Percentiles rank a stretch among this genome's conserved stretches.
Evolutionary conservation across 2,113 vertebrate genomes (phyloP).

Genomic region (Clarias magur): DNA sequence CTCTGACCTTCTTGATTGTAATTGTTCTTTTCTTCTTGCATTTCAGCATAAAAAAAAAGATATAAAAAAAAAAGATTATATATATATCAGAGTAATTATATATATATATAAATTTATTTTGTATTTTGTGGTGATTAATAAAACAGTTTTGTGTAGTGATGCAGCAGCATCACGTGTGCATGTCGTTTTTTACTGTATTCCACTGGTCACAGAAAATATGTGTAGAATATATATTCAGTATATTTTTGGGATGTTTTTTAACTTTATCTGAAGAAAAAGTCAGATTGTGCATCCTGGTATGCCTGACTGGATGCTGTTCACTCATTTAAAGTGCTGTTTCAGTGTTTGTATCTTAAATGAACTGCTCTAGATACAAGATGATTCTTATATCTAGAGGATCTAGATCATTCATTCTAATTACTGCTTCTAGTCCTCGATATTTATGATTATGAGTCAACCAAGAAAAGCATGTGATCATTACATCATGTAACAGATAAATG

Average conservation of each 20-base stretch:
- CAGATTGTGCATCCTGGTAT: no score
- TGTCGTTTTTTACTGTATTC: constrained; percentile 21
- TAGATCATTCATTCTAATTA: no score
- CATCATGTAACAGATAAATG: not conserved
- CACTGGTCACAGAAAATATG: not conserved
- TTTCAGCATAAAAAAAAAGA: constrained; percentile 22
- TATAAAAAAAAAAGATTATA: not conserved
- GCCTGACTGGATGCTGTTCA: no score
- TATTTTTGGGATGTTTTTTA: not conserved
- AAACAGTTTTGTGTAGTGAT: constrained; percentile 49
- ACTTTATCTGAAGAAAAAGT: no score
- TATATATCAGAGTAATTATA: constrained; percentile 8
- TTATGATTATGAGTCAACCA: not conserved
- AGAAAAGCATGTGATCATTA: not conserved
- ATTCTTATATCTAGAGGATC: no score
- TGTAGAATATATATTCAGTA: not conserved
- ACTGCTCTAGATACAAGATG: no score
- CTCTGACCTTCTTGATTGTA: constrained; percentile 19
- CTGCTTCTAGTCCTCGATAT: no score
- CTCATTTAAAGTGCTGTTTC: no score
- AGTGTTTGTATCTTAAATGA: no score
- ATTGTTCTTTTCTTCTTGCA: constrained; percentile 40
- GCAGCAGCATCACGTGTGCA: constrained; percentile 49
- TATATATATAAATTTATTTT: constrained; percentile 34
- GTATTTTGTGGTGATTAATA: constrained; percentile 49